Evolutionary conservation across 2,113 vertebrate species (phyloP).

Genomic region (Bujurquina vittata): DNA sequence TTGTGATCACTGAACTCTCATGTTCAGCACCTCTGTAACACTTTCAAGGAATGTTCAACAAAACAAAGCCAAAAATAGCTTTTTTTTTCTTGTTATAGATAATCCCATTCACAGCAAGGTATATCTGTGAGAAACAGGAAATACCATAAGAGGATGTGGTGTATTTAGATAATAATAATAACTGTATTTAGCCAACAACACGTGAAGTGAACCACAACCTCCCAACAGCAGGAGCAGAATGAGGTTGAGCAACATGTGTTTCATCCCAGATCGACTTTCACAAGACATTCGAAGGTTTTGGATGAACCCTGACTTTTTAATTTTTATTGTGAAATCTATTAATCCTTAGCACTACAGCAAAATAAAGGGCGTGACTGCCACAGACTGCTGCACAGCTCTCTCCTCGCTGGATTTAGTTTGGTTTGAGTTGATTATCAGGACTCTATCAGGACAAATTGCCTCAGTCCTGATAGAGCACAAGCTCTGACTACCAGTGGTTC

Average conservation of each 20-base stretch:
- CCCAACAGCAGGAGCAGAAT: not conserved
- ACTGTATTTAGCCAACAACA: not conserved
- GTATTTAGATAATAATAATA: not conserved
- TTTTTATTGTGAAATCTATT: too few species aligned
- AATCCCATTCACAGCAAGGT: not conserved
- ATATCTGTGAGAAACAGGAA: not conserved
- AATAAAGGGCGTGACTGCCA: slow-evolving; percentile 25
- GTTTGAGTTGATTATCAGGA: not conserved
- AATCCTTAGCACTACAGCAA: not conserved
- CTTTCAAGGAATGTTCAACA: not conserved
- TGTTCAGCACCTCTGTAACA: not conserved
- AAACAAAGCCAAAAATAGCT: not conserved
- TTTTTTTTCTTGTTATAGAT: not conserved
- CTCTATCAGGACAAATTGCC: not conserved
- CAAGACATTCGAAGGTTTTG: too few species aligned
- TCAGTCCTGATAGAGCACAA: not conserved
- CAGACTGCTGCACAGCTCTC: not conserved
- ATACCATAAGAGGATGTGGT: not conserved
- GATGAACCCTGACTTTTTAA: too few species aligned
- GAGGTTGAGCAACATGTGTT: slow-evolving; percentile 11
- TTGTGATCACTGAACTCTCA: not conserved
- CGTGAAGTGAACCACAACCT: not conserved
- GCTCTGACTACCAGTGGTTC: not conserved
- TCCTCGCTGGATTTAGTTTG: not conserved
- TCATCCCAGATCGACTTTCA: not conserved